These are phyloP conservation scores for Nematolebias whitei DNA, from an alignment of 2,113 vertebrate species.

Conservation along the genomic window DNA sequence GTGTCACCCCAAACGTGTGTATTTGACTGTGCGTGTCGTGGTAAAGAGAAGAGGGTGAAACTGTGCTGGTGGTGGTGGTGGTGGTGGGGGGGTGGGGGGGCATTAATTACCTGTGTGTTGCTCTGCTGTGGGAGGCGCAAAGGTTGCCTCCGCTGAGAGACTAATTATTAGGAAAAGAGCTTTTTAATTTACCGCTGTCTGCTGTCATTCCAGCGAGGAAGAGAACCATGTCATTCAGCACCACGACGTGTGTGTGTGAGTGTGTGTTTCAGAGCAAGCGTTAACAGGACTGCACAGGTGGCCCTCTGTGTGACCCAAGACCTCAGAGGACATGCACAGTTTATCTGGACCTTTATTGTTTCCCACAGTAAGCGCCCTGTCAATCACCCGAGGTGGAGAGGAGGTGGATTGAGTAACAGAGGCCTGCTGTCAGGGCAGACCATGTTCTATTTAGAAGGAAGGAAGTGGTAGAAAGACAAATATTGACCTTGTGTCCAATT, in stretches of 20 bases:
- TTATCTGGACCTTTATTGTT: conserved; percentile 41
- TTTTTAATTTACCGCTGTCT: conserved; percentile 79
- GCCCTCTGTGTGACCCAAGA: conserved; percentile 48
- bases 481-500: conserved; percentile 5
- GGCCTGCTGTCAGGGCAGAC: conserved; percentile 21
- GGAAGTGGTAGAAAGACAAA: conserved; percentile 7
- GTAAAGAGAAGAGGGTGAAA: conserved; percentile 28
- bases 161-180: conserved; percentile 80
- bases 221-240: conserved; percentile 56
- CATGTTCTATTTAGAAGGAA: conserved; percentile 23
- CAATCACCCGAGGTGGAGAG: conserved; percentile 34
- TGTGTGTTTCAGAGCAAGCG: not conserved
- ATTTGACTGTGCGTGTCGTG: conserved; percentile 44
- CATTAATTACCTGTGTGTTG: conserved; percentile 81
- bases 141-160: conserved; percentile 65
- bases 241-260: conserved; percentile 1
- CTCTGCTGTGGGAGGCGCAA: conserved; percentile 70
- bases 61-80: not conserved
- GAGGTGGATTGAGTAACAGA: conserved; percentile 24
- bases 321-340: conserved; percentile 34
- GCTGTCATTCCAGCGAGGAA: conserved; percentile 70
- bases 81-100: conserved; percentile 16
- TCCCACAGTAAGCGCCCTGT: conserved; percentile 34
- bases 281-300: conserved; percentile 50
- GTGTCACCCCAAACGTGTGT: conserved; percentile 46